Base-by-base conservation (phyloP, 2,888 invertebrate genomes). In the Oligia latruncula region DNA sequence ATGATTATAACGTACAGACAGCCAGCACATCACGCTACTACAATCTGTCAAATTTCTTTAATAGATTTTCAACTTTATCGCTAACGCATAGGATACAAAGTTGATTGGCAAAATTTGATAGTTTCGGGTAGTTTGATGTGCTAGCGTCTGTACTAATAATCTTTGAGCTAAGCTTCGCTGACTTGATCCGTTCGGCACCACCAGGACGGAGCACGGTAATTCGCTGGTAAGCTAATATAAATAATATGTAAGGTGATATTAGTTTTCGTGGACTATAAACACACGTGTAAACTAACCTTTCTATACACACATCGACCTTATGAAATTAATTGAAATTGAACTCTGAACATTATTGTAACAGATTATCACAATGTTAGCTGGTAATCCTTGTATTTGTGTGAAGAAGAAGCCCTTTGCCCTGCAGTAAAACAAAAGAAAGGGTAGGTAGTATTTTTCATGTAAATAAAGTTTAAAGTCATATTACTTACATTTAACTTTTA, bases 161-260 rank as follows among this genome's bases (percentile, higher is more conserved):
- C 77, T 77, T 71, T 71, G 8, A 65, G 46, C 83, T 71, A 49
- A 82, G 23, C 66, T 55, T 40, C 49, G 46, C 82, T 29, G 46
- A 60, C 55, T 67, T 62, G 77, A 82, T 82, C 62, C 62, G 11
- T 55, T 55, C 29, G 35, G 15, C 11, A 29, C 46, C 43, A 35
- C 35, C 8, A 71, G 40, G 29, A 29, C 29, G 29, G 46, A 71
- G 81, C 77, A 82, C 62, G 66, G 40, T 82, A 71, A 82, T 82
- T 77, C 81, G 4, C 17, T 77, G 17, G 60, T 58, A 71, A 81
- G 70, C 75, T 46, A 46, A 43, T 81, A 76, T 81, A 81, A 40
- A 66, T 77, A 40, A 4, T 40, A 40, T 40, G 40, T 40, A 71
- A 66, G 9, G 4, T 71, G 52, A 71, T 77, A 70, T 35, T 65